Evolutionary conservation across 2,888 invertebrate genomes (phyloP), one percentile per base, ranked within the genome.

Genomic region (Apodemia mormo): DNA sequence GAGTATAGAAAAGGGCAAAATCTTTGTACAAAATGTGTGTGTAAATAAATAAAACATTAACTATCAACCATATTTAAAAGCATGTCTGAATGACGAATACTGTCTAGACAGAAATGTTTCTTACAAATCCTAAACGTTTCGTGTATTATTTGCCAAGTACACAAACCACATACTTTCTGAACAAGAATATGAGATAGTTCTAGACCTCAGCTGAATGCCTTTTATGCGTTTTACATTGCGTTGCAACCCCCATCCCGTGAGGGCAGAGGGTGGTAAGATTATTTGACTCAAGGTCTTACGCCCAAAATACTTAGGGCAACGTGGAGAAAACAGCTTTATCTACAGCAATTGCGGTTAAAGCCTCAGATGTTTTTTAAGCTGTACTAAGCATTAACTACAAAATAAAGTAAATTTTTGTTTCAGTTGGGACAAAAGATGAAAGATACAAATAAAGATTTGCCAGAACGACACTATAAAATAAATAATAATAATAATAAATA

Each of bases 201-300:
- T 30, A 58, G 30, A 58, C 58, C 58, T 30, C 30, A 30, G 30
- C 30, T 58, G 58, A 58, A 58, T 58, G 58, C 58, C 58, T 58
- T 58, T 58, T 58, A 58, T 58, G 58, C 58, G 58, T 58, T 58
- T 52, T 58, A 58, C 58, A 58, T 58, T 58, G 58, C 58, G 58
- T 58, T 29, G 58, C 58, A 33, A 29, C 9, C 12, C n/a, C 10
- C 56, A 29, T 30, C 30, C 10, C 6, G 49, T 49, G 14, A n/a
- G 49, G 49, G 49, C n/a, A 52, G n/a, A n/a, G 49, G 49, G 49
- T 52, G 49, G 49, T 0, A n/a, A 6, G 45, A 45, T 45, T 45
- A 45, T 12, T 52, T 52, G n/a, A 7, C 52, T n/a, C 52, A 52
- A 52, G 52, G 52, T 52, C 52, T 52, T 52, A 52, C 7, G n/a